phyloP scores from a whole-genome alignment of 1,140 invertebrate species.

The Arctopsyche grandis region DNA sequence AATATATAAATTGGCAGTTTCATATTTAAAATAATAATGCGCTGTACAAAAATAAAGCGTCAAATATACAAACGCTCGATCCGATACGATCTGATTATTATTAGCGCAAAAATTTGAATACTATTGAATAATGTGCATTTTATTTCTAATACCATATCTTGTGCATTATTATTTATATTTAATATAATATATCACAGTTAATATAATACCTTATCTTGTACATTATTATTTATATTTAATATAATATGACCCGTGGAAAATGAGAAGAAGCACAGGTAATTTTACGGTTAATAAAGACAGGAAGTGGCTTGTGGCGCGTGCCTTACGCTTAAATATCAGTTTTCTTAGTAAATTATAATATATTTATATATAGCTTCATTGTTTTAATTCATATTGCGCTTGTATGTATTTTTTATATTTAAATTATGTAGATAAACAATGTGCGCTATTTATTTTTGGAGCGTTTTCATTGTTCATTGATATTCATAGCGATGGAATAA shows the following conservation, averaged over 20 bases:
- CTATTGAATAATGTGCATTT: no score
- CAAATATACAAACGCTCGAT: no score
- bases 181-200: no score
- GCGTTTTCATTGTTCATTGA: slow-evolving; percentile 10
- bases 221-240: neutral
- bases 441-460: neutral
- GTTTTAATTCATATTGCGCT: slow-evolving; percentile 5
- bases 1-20: no score
- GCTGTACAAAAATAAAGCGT: no score
- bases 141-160: neutral
- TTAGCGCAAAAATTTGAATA: no score
- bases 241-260: neutral
- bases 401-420: neutral
- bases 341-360: slow-evolving; percentile 21
- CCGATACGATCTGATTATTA: no score
- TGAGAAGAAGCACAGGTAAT: neutral
- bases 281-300: slow-evolving; percentile 40
- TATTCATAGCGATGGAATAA: neutral
- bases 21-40: no score
- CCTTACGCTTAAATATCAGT: slow-evolving; percentile 35
- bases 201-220: neutral
- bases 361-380: slow-evolving; percentile 4
- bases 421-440: no score
- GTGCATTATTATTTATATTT: neutral
- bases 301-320: slow-evolving; percentile 42